A percentile compares a stretch with the other conserved stretches of the same genome.
Evolutionary conservation across 2,113 vertebrate species (phyloP).

Genomic region (Tyto alba): DNA sequence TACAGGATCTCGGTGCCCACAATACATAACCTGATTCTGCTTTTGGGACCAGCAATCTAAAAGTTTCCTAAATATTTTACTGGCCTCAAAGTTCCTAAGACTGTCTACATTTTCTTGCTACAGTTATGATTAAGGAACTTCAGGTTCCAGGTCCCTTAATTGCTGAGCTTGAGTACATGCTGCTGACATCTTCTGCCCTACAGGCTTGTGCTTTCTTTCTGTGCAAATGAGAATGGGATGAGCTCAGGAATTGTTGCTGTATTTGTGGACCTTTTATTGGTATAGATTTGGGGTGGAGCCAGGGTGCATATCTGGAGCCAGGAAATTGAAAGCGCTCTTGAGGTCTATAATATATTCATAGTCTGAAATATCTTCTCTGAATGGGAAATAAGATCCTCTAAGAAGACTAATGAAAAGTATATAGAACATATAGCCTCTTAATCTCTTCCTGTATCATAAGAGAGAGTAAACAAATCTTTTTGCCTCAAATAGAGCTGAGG

Average conservation of each 20-base stretch:
- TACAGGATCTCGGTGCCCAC: neutral
- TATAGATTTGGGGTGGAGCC: conserved; percentile 1
- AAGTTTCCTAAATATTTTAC: neutral
- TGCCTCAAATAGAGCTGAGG: neutral
- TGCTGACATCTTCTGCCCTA: neutral
- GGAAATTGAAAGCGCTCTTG: neutral
- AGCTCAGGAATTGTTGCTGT: neutral
- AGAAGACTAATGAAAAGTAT: neutral
- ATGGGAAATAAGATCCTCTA: neutral
- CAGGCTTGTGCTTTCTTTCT: neutral
- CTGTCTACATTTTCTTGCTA: neutral
- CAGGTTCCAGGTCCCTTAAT: neutral
- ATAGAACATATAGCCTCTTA: neutral
- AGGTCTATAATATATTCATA: neutral
- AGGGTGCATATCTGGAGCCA: neutral
- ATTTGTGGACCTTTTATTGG: neutral
- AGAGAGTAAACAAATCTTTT: neutral
- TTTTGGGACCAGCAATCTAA: neutral
- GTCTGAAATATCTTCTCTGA: neutral
- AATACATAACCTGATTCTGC: neutral
- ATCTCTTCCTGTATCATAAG: neutral
- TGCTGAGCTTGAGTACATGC: neutral
- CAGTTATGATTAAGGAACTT: neutral
- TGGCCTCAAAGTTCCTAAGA: neutral
- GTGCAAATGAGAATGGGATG: neutral